Evolutionary conservation across 2,113 vertebrate genomes (phyloP).

Genomic region (Myrmophylax atrothorax): DNA sequence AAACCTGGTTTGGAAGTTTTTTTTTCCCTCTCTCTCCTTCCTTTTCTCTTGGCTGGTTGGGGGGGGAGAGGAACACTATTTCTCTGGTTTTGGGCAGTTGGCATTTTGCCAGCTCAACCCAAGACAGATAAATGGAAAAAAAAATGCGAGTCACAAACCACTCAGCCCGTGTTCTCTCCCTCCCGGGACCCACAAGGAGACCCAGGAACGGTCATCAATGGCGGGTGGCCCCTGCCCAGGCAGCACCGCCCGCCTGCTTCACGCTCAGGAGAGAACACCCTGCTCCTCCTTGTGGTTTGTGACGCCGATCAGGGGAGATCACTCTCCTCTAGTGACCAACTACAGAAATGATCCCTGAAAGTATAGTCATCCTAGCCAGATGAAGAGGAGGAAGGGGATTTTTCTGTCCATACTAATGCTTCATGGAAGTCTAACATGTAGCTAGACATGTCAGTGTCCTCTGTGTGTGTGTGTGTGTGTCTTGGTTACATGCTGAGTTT

Average conservation of each 20-base stretch:
- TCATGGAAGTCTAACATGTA: neutral
- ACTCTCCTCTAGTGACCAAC: neutral
- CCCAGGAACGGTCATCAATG: neutral
- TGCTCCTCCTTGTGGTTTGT: neutral
- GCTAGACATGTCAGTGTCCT: neutral
- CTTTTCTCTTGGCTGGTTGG: too few relatives aligned
- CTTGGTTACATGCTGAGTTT: neutral
- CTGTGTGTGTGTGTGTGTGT: neutral
- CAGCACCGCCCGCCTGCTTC: neutral
- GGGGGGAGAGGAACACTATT: too few relatives aligned
- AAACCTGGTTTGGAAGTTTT: too few relatives aligned
- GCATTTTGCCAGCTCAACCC: too few relatives aligned
- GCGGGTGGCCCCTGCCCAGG: neutral
- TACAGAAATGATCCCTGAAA: neutral
- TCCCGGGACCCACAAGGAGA: neutral
- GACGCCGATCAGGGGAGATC: neutral
- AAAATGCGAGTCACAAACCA: neutral
- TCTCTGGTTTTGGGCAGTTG: too few relatives aligned
- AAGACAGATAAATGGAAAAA: too few relatives aligned
- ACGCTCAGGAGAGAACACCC: neutral
- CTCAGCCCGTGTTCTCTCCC: conserved; percentile 39
- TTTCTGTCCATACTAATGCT: neutral
- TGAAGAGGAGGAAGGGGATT: neutral
- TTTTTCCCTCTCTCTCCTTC: too few relatives aligned
- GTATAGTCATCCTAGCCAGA: neutral